Percentiles rank a stretch among this genome's conserved stretches.
phyloP scores from a whole-genome alignment of 1,140 invertebrate genomes.

The Tyrophagus putrescentiae region DNA sequence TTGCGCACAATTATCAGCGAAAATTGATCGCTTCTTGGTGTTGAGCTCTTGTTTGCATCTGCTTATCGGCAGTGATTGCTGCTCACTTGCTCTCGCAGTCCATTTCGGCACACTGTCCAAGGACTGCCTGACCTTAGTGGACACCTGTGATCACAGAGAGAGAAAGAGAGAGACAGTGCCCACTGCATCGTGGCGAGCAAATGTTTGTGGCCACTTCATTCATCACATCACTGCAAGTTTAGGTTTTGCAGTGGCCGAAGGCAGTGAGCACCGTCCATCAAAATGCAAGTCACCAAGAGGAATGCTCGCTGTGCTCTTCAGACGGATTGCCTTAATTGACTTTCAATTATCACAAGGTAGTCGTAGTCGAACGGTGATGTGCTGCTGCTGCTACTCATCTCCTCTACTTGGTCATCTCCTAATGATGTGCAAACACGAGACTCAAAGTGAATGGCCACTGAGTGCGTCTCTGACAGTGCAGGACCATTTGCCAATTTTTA shows the following conservation, averaged over 20 bases:
- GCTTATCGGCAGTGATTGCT: too few species aligned
- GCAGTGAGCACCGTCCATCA: too few species aligned
- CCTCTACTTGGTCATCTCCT: not conserved
- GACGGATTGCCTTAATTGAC: not conserved
- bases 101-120: not conserved
- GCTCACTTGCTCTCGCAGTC: not conserved
- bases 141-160: not conserved
- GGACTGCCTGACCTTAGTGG: not conserved
- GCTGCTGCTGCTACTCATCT: not conserved
- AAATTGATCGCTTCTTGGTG: not conserved
- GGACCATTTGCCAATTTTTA: not conserved
- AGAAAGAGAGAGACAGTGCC: too few species aligned
- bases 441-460: not conserved
- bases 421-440: constrained; percentile 15
- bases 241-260: too few species aligned
- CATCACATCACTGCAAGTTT: too few species aligned
- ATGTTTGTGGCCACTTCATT: not conserved
- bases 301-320: not conserved
- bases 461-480: too few species aligned
- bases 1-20: not conserved
- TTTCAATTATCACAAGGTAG: not conserved
- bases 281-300: too few species aligned
- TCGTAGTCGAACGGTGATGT: not conserved
- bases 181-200: too few species aligned
- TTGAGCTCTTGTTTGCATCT: not conserved